Percentiles rank a stretch among this genome's conserved stretches.
phyloP scores from a whole-genome alignment of 1,140 invertebrate species.

The Drosophila mauritiana region DNA sequence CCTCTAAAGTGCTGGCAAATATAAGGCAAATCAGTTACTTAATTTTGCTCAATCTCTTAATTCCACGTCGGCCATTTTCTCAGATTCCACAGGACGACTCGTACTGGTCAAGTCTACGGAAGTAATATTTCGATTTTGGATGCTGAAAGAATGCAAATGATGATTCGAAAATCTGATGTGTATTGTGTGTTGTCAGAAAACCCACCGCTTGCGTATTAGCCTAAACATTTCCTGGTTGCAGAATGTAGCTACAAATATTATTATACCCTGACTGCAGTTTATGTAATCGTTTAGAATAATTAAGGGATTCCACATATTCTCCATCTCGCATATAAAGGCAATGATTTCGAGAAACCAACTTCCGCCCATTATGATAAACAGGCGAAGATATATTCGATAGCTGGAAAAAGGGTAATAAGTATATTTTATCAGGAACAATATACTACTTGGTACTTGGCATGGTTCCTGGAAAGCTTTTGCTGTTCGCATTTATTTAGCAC shows the following conservation, averaged over 20 bases:
- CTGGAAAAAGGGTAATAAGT: constrained; percentile 79
- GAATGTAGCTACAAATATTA: constrained; percentile 87
- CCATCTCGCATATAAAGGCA: constrained; percentile 3
- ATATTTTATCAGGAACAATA: background rate
- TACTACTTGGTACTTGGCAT: constrained; percentile 17
- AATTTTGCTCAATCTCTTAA: background rate
- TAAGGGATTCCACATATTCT: constrained; percentile 26
- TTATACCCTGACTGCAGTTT: constrained; percentile 85
- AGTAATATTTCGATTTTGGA: background rate
- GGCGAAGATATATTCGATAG: constrained; percentile 88
- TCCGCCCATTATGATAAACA: constrained; percentile 90
- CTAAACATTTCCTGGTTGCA: constrained; percentile 39
- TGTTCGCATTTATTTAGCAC: constrained; percentile 5
- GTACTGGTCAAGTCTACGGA: background rate
- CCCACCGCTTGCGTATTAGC: constrained; percentile 42
- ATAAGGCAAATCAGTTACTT: constrained; percentile 14
- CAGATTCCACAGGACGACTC: background rate
- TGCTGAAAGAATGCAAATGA: background rate
- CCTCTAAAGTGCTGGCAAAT: constrained; percentile 14
- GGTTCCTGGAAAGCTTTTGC: constrained; percentile 14
- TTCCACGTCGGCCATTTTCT: background rate
- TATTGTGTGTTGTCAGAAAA: background rate
- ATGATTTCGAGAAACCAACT: constrained; percentile 89
- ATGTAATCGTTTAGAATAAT: constrained; percentile 83
- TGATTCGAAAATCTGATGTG: background rate